A percentile compares a stretch with the other conserved stretches of the same genome.
Conservation (phyloP, 2,113 vertebrate species). For the Pluvianellus socialis region DNA sequence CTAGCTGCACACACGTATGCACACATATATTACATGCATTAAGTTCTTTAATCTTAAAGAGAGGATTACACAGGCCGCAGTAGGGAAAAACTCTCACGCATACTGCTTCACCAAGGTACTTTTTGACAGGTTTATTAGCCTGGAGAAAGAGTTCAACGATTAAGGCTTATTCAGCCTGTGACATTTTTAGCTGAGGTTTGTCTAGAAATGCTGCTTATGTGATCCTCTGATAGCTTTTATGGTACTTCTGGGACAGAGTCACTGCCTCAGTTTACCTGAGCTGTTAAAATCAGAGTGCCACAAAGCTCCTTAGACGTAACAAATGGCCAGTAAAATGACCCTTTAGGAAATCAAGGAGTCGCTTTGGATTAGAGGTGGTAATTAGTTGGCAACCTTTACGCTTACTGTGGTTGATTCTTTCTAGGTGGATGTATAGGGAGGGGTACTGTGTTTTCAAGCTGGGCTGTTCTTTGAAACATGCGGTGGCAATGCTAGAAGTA, state of each 20-base stretch:
- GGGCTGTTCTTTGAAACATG: not conserved
- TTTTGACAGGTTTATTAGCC: not conserved
- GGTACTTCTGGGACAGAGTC: not conserved
- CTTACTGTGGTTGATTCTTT: not conserved
- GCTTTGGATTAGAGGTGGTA: not conserved
- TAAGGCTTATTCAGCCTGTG: not conserved
- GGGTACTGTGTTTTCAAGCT: not conserved
- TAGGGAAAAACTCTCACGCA: not conserved
- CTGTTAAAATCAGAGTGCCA: not conserved
- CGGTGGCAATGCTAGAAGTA: not conserved
- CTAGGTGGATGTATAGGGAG: not conserved
- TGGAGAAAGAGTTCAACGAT: not conserved
- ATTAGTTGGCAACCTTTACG: not conserved
- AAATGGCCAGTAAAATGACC: not conserved
- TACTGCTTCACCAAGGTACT: not conserved
- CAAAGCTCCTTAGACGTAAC: not conserved
- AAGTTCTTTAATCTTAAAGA: not conserved
- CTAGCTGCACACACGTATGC: not conserved
- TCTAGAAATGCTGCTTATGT: not conserved
- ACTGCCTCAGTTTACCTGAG: conserved; percentile 9
- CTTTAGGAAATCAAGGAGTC: not conserved
- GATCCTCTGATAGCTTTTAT: not conserved
- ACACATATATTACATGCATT: not conserved
- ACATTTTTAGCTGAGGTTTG: not conserved
- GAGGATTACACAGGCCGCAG: not conserved